Evolutionary conservation across 2,113 vertebrate genomes (phyloP).

Genomic region (Silurus asotus): DNA sequence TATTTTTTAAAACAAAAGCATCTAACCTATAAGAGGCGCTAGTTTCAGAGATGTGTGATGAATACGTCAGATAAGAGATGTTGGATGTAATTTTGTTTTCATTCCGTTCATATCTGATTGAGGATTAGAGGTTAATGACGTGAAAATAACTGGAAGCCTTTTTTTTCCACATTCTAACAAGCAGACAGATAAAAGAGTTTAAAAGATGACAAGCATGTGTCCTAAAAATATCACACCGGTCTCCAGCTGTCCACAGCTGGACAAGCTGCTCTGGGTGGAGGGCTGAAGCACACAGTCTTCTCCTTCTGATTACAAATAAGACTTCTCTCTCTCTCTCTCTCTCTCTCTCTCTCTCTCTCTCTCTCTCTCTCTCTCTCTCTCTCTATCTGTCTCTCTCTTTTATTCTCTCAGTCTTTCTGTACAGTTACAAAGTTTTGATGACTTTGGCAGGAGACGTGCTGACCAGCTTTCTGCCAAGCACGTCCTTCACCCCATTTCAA

Average conservation of each 20-base stretch:
- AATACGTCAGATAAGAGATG: background rate
- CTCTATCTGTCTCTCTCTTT: background rate
- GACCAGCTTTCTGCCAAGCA: conserved; percentile 35
- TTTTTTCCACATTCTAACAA: background rate
- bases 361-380: background rate
- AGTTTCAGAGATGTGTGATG: background rate
- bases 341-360: background rate
- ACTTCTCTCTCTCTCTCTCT: background rate
- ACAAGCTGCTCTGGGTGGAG: conserved; percentile 47
- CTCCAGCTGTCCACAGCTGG: conserved; percentile 56
- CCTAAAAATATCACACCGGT: conserved; percentile 34
- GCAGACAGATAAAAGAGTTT: background rate
- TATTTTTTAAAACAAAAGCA: background rate
- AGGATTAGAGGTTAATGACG: background rate
- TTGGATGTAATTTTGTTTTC: background rate
- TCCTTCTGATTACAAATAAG: conserved; percentile 22
- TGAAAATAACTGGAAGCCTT: background rate
- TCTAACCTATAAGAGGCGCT: background rate
- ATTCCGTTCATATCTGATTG: background rate
- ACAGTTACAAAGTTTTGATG: conserved; percentile 28
- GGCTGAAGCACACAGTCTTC: conserved; percentile 3
- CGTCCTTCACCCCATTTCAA: conserved; percentile 65
- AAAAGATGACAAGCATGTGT: background rate
- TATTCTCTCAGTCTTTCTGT: conserved; percentile 10
- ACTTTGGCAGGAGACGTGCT: conserved; percentile 43